Evolutionary conservation across 2,888 invertebrate species (phyloP).

Genomic region (Zygaena filipendulae): DNA sequence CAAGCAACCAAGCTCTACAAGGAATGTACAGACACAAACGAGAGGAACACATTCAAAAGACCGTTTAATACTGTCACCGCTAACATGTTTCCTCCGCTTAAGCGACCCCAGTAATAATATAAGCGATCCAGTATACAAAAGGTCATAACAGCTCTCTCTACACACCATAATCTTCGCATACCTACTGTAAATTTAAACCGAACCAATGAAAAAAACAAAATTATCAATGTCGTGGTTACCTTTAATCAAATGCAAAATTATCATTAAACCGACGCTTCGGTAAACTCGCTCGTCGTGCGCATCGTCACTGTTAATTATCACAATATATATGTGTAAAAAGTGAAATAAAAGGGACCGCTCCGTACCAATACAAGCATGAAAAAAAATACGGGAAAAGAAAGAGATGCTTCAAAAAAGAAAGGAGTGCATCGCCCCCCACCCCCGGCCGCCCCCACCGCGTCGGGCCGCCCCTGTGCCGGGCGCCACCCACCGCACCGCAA

Average conservation of each 20-base stretch:
- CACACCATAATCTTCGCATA: slow-evolving; percentile 22
- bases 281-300: slow-evolving; percentile 55
- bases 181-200: slow-evolving; percentile 22
- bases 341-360: slow-evolving; percentile 62
- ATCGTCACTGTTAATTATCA: slow-evolving; percentile 65
- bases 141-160: slow-evolving; percentile 25
- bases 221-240: slow-evolving; percentile 53
- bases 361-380: slow-evolving; percentile 61
- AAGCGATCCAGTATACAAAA: slow-evolving; percentile 32
- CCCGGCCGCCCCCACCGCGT: slow-evolving; percentile 47
- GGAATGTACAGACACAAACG: slow-evolving; percentile 20
- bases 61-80: slow-evolving; percentile 37
- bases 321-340: slow-evolving; percentile 53
- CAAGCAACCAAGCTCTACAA: too few species aligned
- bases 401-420: slow-evolving; percentile 68
- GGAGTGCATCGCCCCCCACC: slow-evolving; percentile 66
- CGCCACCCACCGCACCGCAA: slow-evolving; percentile 73
- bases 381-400: slow-evolving; percentile 68
- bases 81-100: slow-evolving; percentile 35
- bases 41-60: slow-evolving; percentile 33
- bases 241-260: slow-evolving; percentile 64
- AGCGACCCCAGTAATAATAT: slow-evolving; percentile 31
- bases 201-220: slow-evolving; percentile 35
- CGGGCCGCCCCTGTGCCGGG: slow-evolving; percentile 65
- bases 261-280: slow-evolving; percentile 57